Conservation (phyloP, 2,113 vertebrate species). For the Anoura caudifer region DNA sequence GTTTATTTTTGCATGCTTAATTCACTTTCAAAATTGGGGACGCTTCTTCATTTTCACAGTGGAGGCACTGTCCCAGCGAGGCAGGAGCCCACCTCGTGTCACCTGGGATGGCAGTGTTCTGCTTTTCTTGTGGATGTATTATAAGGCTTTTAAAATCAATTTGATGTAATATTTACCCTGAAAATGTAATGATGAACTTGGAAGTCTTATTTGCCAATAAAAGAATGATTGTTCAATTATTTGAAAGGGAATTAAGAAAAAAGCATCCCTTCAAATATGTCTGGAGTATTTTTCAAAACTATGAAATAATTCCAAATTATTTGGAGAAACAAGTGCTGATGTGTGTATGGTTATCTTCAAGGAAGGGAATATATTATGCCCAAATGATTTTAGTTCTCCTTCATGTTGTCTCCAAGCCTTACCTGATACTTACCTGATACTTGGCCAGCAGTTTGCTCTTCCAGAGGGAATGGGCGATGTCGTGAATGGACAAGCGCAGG, state of each 20-base stretch:
- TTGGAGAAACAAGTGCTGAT: neutral
- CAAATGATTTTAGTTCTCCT: neutral
- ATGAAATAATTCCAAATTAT: neutral
- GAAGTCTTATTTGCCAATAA: neutral
- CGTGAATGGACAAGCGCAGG: slow-evolving; percentile 93
- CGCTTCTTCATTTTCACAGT: neutral
- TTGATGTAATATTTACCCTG: neutral
- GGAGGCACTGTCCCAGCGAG: neutral
- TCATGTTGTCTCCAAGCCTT: neutral
- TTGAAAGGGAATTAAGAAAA: neutral
- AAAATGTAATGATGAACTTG: neutral
- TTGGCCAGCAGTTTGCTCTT: slow-evolving; percentile 96
- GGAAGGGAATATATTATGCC: neutral
- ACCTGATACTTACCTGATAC: slow-evolving; percentile 97
- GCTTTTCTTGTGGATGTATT: neutral
- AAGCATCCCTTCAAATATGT: neutral
- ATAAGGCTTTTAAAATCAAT: neutral
- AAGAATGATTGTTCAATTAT: neutral
- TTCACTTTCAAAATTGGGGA: neutral
- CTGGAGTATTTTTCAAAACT: neutral
- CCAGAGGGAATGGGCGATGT: slow-evolving; percentile 92
- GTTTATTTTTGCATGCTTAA: neutral
- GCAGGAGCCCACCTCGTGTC: neutral
- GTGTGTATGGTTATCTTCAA: neutral
- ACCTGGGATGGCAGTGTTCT: neutral